These are phyloP conservation scores for Proctacanthus coquilletti DNA, from an alignment of 1,140 invertebrate genomes.

Conservation along the genomic window DNA sequence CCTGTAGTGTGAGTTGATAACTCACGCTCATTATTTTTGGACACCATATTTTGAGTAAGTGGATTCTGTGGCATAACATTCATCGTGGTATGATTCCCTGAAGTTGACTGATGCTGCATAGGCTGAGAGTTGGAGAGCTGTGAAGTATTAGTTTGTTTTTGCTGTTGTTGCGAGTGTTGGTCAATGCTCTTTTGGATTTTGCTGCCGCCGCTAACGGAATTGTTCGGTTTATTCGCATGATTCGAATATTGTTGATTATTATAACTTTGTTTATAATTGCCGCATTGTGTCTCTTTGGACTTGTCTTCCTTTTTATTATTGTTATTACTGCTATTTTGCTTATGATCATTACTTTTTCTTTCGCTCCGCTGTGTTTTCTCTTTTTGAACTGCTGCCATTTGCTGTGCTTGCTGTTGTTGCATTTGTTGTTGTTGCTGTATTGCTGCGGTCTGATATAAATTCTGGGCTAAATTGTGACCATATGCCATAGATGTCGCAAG, in stretches of 20 bases:
- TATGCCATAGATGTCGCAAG: constrained; percentile 27
- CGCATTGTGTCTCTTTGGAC: background rate
- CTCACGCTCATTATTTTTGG: too few species aligned
- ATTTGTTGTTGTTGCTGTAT: constrained; percentile 15
- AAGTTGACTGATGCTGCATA: too few species aligned
- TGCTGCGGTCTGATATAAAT: constrained; percentile 17
- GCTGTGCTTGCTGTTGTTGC: constrained; percentile 14
- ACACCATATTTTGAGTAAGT: too few species aligned
- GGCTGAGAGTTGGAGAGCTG: background rate
- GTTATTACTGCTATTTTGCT: constrained; percentile 6
- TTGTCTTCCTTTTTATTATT: background rate
- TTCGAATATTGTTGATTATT: constrained; percentile 3
- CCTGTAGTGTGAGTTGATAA: constrained; percentile 1
- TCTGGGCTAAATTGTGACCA: constrained; percentile 24
- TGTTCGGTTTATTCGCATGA: constrained; percentile 3
- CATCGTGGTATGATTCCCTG: too few species aligned
- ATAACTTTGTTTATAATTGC: background rate
- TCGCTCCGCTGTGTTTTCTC: constrained; percentile 4
- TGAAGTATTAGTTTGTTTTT: background rate
- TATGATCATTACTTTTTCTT: constrained; percentile 5
- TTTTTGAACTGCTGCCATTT: constrained; percentile 20
- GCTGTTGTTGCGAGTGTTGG: background rate
- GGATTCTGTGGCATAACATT: too few species aligned
- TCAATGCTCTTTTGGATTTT: background rate
- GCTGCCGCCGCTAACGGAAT: background rate